These are phyloP conservation scores for Zhengitettix transpicula DNA, from an alignment of 2,888 invertebrate genomes.

Conservation along the genomic window DNA sequence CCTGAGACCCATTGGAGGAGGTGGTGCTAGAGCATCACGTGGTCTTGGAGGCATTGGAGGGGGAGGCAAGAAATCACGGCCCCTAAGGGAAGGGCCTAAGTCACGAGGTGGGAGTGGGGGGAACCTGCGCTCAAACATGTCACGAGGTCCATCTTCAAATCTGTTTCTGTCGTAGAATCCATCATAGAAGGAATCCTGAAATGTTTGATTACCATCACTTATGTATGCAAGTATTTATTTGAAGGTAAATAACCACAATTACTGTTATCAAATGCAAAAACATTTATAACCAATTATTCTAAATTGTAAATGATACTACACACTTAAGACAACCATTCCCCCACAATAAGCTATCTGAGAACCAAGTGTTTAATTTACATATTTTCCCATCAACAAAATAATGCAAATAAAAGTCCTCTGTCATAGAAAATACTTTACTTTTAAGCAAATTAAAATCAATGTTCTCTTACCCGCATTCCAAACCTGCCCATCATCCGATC, in stretches of 20 bases:
- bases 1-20: slow-evolving; percentile 45
- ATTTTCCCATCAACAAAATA: no score
- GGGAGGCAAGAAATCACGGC: slow-evolving; percentile 30
- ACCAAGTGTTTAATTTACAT: no score
- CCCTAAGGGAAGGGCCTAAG: slow-evolving; percentile 15
- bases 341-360: no score
- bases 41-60: slow-evolving; percentile 44
- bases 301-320: no score
- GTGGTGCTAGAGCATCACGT: slow-evolving; percentile 63
- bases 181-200: slow-evolving; percentile 61
- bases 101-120: slow-evolving; percentile 39
- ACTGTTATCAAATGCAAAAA: no score
- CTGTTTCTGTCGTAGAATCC: slow-evolving; percentile 39
- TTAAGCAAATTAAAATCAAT: background rate
- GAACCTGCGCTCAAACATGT: slow-evolving; percentile 67
- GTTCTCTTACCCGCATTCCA: slow-evolving; percentile 41
- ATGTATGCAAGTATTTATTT: no score
- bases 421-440: background rate
- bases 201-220: no score
- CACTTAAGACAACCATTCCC: no score
- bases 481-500: slow-evolving; percentile 84
- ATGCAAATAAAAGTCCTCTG: no score
- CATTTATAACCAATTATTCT: no score
- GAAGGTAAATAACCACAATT: no score
- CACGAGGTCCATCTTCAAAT: slow-evolving; percentile 47